Evolutionary conservation across 2,888 invertebrate species (phyloP), one percentile per base, ranked within the genome.

Genomic region (Drosophila longiperda): DNA sequence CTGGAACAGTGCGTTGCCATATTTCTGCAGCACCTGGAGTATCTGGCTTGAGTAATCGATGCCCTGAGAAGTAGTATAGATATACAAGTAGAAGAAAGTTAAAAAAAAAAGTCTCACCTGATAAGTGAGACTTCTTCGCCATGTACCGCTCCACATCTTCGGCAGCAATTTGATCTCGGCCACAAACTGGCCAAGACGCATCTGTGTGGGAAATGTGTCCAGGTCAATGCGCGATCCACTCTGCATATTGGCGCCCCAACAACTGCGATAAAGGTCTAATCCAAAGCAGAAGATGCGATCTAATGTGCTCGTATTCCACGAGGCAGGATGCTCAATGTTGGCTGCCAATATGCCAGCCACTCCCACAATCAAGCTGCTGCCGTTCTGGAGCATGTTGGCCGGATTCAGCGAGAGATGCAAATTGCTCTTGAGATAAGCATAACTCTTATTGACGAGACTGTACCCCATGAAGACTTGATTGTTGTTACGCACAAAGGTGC

Each of bases 281-380:
- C 92, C 92, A 65, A 90, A 87, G 50, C 92, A 87, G 42, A 93
- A 76, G 8, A 92, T 82, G 26, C 87, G 89, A 66, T 93, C 91
- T 2, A 92, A 38, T 34, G 89, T 84, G 45, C 67, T 78, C 23
- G 82, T 78, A 55, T 90, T 89, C 93, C 93, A 93, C 0, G 91
- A 89, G 1, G 91, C 89, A 0, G 93, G 90, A 73, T 90, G 84
- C 70, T 92, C 91, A 8, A 93, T 91, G 70, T 92, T 92, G 2
- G 92, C 87, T 12, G 90, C 89, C 32, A 92, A 55, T 17, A 93
- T 79, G 2, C 89, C 84, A 9, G 77, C 66, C 0, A 91, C 79
- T 2, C 85, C 91, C 5, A 91, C 87, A 6, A 92, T 80, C 2
- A 93, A 54, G 1, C 91, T 84, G 63, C 92, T 91, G 7, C 90